Evolutionary conservation across 2,888 invertebrate species (phyloP).

Genomic region (Cantharis lateralis): DNA sequence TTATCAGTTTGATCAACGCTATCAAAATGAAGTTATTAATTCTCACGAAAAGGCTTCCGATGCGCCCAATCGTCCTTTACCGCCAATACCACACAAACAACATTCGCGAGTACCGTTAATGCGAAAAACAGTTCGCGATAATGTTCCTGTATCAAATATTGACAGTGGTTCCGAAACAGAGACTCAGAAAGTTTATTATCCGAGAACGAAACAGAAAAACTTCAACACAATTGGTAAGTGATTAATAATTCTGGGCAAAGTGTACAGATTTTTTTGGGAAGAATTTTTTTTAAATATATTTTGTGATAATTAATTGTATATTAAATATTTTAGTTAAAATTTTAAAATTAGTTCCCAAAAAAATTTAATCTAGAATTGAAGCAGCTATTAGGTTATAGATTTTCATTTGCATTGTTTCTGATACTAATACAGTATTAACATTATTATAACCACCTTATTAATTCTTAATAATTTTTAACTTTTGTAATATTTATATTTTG

Average conservation of each 20-base stretch:
- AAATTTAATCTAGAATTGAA: constrained; percentile 44
- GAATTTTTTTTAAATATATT: neutral
- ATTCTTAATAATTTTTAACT: constrained; percentile 3
- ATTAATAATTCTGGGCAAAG: constrained; percentile 14
- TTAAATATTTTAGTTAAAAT: neutral
- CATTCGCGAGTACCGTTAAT: constrained; percentile 27
- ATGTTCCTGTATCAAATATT: constrained; percentile 60
- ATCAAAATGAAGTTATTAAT: neutral
- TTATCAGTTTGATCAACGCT: constrained; percentile 11
- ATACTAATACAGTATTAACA: constrained; percentile 31
- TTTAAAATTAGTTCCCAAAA: constrained; percentile 2
- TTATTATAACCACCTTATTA: constrained; percentile 19
- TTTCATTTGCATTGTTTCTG: constrained; percentile 24
- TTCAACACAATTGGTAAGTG: constrained; percentile 46
- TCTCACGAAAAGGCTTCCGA: constrained; percentile 8
- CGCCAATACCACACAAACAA: constrained; percentile 50
- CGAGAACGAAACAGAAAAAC: constrained; percentile 52
- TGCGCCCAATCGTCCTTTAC: constrained; percentile 53
- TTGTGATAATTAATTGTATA: neutral
- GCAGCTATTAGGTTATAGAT: constrained; percentile 45
- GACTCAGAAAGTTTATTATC: constrained; percentile 66
- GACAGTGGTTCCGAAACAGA: constrained; percentile 77
- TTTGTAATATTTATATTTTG: constrained; percentile 17
- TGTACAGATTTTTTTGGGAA: neutral
- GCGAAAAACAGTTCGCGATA: constrained; percentile 38